Evolutionary conservation across 2,113 vertebrate species (phyloP), one percentile per base, ranked within the genome.

Genomic region (Prietella phreatophila): DNA sequence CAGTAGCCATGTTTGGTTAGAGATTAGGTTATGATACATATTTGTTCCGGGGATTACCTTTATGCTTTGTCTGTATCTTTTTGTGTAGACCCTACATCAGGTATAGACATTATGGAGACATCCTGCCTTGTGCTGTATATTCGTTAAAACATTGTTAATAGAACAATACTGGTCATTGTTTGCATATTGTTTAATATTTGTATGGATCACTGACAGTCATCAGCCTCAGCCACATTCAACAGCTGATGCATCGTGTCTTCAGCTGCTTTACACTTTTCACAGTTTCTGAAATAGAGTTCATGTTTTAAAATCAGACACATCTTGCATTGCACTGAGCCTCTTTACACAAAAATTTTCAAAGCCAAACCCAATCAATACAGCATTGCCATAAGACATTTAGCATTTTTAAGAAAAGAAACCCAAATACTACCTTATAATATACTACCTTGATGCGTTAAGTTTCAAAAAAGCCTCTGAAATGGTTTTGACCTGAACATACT

Each of bases 181-280:
- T 53, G 50, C 22, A 83, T 11, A 65, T n/a, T 67, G n/a, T 82
- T 60, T 82, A 82, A 82, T 84, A 47, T 25, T 65, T 55, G 61
- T 42, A 60, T 42, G 56, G 2, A 36, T 75, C 75, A 83, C 4
- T 67, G 82, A 73, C 71, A 75, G 69, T 82, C 58, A 55, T 86
- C 30, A 47, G 87, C 82, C 82, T 61, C 86, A 88, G 33, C 53
- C 4, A 60, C 5, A 17, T 19, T 25, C 73, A 84, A 65, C 56
- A n/a, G 42, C 69, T 75, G 83, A 30, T 15, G 53, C 30, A 3
- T 88, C n/a, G 17, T 87, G 82, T 47, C 79, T 80, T 60, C 2
- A 33, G 33, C 53, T 30, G 19, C 14, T 63, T 39, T 82, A 78
- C 14, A 80, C 19, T 30, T 25, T 61, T 61, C 80, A 61, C 76